Conservation (phyloP, 2,888 invertebrate genomes). For the Lasioglossum malachurum region DNA sequence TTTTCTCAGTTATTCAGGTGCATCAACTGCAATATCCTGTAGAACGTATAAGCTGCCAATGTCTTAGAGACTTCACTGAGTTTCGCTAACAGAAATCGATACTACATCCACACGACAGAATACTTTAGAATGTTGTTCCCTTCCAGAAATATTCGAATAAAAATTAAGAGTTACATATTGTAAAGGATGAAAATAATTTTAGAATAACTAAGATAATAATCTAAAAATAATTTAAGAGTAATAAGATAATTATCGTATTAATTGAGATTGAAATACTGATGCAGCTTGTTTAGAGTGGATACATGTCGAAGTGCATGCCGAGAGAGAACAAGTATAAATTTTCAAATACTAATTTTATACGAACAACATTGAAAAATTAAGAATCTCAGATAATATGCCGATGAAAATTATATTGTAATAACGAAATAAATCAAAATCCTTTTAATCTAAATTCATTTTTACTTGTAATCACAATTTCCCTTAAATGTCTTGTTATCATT, state of each 20-base stretch:
- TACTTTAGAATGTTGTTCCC: background rate
- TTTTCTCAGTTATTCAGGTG: constrained; percentile 32
- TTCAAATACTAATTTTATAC: background rate
- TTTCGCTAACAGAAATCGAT: constrained; percentile 19
- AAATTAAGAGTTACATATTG: no score
- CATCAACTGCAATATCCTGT: constrained; percentile 10
- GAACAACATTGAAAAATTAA: background rate
- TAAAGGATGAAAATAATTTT: no score
- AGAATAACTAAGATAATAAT: no score
- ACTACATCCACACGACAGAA: background rate
- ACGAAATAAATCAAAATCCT: background rate
- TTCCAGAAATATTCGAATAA: background rate
- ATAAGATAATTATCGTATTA: no score
- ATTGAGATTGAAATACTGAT: no score
- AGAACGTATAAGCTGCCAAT: background rate
- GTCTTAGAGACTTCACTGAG: background rate
- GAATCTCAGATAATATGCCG: background rate
- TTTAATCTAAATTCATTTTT: background rate
- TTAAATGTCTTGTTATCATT: background rate
- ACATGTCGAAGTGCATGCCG: no score
- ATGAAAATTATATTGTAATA: background rate
- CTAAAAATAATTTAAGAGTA: no score
- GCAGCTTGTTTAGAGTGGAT: no score
- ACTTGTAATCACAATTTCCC: background rate
- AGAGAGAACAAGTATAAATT: no score